Conservation (phyloP, 2,113 vertebrate genomes). For the Trochalopteron elliotii region DNA sequence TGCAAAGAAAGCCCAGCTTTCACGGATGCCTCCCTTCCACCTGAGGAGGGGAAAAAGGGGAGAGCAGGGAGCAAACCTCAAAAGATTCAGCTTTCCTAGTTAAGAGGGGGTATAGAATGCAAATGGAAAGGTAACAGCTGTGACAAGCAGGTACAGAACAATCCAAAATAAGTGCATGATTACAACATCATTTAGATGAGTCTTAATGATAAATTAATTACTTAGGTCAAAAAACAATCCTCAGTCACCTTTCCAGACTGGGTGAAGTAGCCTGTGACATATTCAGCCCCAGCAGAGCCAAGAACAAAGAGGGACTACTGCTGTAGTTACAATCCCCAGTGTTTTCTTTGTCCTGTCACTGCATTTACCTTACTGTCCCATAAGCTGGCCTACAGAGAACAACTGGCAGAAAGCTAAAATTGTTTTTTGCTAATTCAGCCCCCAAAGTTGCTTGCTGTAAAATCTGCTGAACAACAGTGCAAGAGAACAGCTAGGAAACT, state of each 20-base stretch:
- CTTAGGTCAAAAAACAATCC: not conserved
- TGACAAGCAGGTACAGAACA: not conserved
- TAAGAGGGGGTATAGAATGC: not conserved
- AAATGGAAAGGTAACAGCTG: not conserved
- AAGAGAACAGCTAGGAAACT: not conserved
- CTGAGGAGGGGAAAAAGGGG: not conserved
- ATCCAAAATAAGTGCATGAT: not conserved
- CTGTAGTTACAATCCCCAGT: not conserved
- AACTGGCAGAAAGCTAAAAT: not conserved
- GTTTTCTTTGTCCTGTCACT: not conserved
- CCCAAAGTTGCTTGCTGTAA: not conserved
- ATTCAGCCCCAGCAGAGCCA: not conserved
- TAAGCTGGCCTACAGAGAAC: not conserved
- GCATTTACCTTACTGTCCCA: not conserved
- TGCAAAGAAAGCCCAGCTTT: not conserved
- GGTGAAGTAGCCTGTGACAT: fast-evolving
- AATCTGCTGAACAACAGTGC: not conserved
- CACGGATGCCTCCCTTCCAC: not conserved
- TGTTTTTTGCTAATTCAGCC: not conserved
- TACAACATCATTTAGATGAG: not conserved
- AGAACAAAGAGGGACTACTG: not conserved
- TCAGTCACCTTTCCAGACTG: not conserved
- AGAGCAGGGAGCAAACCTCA: not conserved
- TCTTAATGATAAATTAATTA: not conserved
- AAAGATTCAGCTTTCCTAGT: not conserved